Conservation (phyloP, 2,888 invertebrate genomes). For the Zelleria hepariella region DNA sequence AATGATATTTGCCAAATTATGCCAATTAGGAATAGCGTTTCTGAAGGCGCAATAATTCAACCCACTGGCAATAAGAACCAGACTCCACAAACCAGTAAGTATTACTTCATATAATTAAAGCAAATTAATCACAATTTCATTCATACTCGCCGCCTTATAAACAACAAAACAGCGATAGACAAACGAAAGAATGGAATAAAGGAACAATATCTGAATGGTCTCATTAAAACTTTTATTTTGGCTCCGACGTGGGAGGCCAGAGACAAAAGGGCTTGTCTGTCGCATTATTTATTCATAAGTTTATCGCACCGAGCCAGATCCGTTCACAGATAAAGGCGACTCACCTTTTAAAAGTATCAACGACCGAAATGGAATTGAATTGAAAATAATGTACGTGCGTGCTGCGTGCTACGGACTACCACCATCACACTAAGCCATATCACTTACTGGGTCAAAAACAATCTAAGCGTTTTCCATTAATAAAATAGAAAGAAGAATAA, state of each 20-base stretch:
- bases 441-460: no score
- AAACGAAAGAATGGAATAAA: neutral
- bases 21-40: no score
- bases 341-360: constrained; percentile 28
- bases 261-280: constrained; percentile 32
- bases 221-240: constrained; percentile 36
- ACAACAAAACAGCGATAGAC: neutral
- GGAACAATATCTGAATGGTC: constrained; percentile 13
- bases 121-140: neutral
- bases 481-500: no score
- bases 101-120: neutral
- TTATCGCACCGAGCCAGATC: constrained; percentile 21
- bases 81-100: no score
- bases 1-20: no score
- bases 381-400: no score
- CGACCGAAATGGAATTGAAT: neutral
- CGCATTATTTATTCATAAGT: constrained; percentile 14
- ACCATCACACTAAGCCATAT: no score
- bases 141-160: neutral
- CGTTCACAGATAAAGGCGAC: constrained; percentile 17
- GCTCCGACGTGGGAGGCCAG: constrained; percentile 30
- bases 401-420: no score
- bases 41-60: no score
- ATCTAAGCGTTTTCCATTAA: no score
- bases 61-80: no score